Conservation (phyloP, 2,888 invertebrate species). For the Spodoptera exigua region DNA sequence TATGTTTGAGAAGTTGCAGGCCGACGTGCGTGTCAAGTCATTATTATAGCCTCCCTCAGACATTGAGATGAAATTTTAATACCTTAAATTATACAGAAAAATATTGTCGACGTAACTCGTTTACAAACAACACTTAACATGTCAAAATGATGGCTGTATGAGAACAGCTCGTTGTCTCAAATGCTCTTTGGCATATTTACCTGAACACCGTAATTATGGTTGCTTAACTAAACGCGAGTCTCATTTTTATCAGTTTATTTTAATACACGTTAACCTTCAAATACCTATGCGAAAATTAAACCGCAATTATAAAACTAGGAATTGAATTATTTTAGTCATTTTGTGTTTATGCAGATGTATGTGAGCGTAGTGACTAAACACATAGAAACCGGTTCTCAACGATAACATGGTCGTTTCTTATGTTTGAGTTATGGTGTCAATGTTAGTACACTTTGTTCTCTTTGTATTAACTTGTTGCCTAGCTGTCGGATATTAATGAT, state of each 20-base stretch:
- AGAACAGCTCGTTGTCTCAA: constrained; percentile 62
- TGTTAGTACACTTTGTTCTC: constrained; percentile 40
- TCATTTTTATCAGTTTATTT: constrained; percentile 54
- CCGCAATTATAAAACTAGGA: constrained; percentile 22
- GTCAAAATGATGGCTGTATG: constrained; percentile 67
- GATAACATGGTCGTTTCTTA: constrained; percentile 42
- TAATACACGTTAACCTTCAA: constrained; percentile 48
- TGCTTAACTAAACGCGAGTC: constrained; percentile 33
- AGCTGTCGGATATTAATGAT: constrained; percentile 24
- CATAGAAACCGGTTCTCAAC: constrained; percentile 47
- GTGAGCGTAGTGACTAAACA: constrained; percentile 18
- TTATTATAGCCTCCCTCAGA: constrained; percentile 63
- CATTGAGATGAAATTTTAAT: constrained; percentile 70
- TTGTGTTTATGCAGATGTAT: constrained; percentile 22
- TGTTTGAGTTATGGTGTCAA: constrained; percentile 48
- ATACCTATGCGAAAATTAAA: constrained; percentile 25
- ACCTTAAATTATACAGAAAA: constrained; percentile 68
- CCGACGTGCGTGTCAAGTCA: constrained; percentile 67
- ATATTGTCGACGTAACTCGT: constrained; percentile 69
- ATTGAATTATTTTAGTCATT: constrained; percentile 22
- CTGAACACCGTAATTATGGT: constrained; percentile 56
- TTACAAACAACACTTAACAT: constrained; percentile 70
- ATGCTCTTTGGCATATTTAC: constrained; percentile 65
- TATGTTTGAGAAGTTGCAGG: constrained; percentile 38
- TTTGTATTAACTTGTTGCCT: constrained; percentile 36